These are phyloP conservation scores for Ethmia dodecea DNA, from an alignment of 2,888 invertebrate genomes.

Conservation along the genomic window DNA sequence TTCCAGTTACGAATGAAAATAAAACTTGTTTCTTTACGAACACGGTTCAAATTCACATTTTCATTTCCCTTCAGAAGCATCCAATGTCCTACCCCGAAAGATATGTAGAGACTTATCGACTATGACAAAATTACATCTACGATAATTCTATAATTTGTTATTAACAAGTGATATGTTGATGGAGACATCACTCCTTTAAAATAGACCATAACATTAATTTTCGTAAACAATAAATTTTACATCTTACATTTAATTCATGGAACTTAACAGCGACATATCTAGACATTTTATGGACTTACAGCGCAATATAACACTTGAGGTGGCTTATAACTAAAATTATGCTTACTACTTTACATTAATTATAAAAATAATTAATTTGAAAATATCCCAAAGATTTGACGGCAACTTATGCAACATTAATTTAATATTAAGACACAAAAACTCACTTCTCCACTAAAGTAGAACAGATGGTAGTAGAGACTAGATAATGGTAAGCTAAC, in stretches of 20 bases:
- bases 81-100: conserved; percentile 41
- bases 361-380: conserved; percentile 61
- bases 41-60: conserved; percentile 35
- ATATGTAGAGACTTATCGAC: conserved; percentile 64
- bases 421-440: conserved; percentile 28
- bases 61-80: conserved; percentile 34
- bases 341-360: conserved; percentile 41
- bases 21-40: conserved; percentile 26
- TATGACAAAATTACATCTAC: conserved; percentile 68
- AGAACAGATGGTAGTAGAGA: conserved; percentile 4
- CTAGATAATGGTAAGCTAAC: conserved; percentile 1
- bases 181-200: conserved; percentile 68
- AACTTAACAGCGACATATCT: conserved; percentile 45
- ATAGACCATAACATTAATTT: conserved; percentile 53
- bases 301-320: conserved; percentile 68
- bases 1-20: not conserved
- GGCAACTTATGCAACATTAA: conserved; percentile 36
- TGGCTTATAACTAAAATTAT: conserved; percentile 66
- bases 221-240: conserved; percentile 51
- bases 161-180: conserved; percentile 76
- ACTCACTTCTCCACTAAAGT: conserved; percentile 3
- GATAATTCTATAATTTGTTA: conserved; percentile 67
- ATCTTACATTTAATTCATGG: conserved; percentile 47
- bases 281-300: conserved; percentile 32
- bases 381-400: conserved; percentile 51